Conservation (phyloP, 2,113 vertebrate species). For the Megaceryle torquata region DNA sequence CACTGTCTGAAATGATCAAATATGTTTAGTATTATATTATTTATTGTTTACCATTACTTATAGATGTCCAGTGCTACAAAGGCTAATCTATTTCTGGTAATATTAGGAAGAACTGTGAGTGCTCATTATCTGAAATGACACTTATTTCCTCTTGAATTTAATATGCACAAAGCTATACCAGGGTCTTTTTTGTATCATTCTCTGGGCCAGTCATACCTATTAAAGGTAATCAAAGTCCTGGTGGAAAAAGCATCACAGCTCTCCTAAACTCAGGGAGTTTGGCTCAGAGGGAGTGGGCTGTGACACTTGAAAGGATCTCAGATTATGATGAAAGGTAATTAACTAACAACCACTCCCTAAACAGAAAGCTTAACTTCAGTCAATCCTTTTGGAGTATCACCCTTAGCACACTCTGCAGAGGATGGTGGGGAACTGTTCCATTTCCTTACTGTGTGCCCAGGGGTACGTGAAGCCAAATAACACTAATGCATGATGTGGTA, state of each 20-base stretch:
- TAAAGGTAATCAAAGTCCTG: neutral
- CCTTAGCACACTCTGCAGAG: neutral
- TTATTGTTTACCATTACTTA: neutral
- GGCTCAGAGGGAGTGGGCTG: neutral
- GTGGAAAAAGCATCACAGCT: neutral
- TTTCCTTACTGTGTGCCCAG: neutral
- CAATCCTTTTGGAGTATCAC: neutral
- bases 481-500: rapidly evolving
- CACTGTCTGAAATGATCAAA: neutral
- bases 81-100: neutral
- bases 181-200: neutral
- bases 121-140: neutral
- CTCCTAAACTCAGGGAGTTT: neutral
- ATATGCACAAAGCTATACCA: neutral
- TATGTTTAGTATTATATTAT: neutral
- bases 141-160: neutral
- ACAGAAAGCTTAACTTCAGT: neutral
- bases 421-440: neutral
- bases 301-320: neutral
- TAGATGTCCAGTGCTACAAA: neutral
- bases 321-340: neutral
- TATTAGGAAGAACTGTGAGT: neutral
- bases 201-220: neutral
- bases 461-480: neutral
- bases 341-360: neutral